Conservation (phyloP, 2,888 invertebrate species). For the Thalpophila matura region DNA sequence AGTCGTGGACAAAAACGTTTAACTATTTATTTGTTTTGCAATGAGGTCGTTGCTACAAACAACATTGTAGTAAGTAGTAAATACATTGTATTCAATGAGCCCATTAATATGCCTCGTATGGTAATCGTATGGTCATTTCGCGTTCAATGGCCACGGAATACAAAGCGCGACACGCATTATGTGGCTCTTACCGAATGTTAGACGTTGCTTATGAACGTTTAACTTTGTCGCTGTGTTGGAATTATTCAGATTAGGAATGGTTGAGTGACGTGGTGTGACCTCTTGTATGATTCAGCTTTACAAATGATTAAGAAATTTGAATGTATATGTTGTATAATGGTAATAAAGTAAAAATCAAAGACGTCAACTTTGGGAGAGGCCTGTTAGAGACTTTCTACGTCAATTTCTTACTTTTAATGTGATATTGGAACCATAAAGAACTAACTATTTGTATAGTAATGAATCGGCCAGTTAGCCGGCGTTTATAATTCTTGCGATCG, state of each 20-base stretch:
- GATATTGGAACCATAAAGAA: too few relatives aligned
- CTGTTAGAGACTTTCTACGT: too few relatives aligned
- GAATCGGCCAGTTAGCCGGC: too few relatives aligned
- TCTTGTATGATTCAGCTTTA: not conserved
- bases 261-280: not conserved
- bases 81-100: conserved; percentile 34
- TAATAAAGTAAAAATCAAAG: too few relatives aligned
- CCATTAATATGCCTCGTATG: conserved; percentile 56
- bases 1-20: conserved; percentile 13
- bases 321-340: not conserved
- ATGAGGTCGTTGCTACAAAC: conserved; percentile 31
- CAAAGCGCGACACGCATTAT: conserved; percentile 40
- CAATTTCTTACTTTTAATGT: too few relatives aligned
- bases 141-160: conserved; percentile 47
- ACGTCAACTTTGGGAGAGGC: too few relatives aligned
- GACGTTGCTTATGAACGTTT: conserved; percentile 3
- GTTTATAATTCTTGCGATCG: too few relatives aligned
- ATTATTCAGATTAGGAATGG: conserved; percentile 1
- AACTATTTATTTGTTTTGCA: conserved; percentile 22
- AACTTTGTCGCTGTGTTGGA: not conserved
- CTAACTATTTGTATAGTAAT: too few relatives aligned
- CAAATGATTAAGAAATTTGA: not conserved
- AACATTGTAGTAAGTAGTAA: conserved; percentile 39
- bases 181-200: conserved; percentile 16
- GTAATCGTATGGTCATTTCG: conserved; percentile 57